phyloP scores from a whole-genome alignment of 2,888 invertebrate genomes.

The Ochropleura leucogaster region DNA sequence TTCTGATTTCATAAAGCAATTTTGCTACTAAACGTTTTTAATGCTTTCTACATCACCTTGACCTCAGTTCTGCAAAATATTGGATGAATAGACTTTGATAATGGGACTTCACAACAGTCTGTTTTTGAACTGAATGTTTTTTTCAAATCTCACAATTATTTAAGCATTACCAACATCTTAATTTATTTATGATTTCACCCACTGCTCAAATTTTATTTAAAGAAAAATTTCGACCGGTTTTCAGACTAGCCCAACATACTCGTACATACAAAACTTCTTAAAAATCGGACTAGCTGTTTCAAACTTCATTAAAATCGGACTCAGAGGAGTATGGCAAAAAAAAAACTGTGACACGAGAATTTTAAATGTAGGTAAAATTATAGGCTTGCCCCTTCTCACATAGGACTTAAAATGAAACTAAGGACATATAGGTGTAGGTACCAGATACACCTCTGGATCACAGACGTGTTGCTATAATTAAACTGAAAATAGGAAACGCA shows the following conservation, averaged over 20 bases:
- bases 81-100: too few relatives aligned
- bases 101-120: neutral
- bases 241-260: too few relatives aligned
- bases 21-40: neutral
- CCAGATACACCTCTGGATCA: neutral
- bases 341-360: too few relatives aligned
- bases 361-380: too few relatives aligned
- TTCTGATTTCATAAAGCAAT: neutral
- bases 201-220: too few relatives aligned
- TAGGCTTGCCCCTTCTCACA: neutral
- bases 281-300: too few relatives aligned
- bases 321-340: too few relatives aligned
- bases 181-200: neutral
- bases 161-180: neutral
- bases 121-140: neutral
- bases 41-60: neutral
- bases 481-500: neutral
- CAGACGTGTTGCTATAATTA: neutral
- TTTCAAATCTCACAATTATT: neutral
- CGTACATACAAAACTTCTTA: too few relatives aligned
- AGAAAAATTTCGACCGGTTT: too few relatives aligned
- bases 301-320: too few relatives aligned
- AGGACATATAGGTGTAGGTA: too few relatives aligned
- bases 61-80: neutral
- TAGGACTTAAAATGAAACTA: neutral